Conservation (phyloP, 2,888 invertebrate species). For the Cantharis rustica region DNA sequence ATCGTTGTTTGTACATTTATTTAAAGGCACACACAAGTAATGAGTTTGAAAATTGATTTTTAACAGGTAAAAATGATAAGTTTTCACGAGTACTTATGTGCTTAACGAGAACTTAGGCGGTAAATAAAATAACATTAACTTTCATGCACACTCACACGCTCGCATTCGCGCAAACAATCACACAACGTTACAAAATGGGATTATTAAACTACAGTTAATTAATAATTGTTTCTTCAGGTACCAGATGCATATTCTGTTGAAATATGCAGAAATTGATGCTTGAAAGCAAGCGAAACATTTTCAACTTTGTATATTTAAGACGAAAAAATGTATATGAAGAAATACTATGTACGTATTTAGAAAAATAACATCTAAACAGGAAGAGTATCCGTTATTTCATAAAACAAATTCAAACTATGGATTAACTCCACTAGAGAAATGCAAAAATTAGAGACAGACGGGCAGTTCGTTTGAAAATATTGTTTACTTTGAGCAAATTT, state of each 20-base stretch:
- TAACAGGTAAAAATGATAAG: neutral
- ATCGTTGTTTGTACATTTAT: constrained; percentile 44
- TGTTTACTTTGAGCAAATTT: constrained; percentile 31
- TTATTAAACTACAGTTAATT: neutral
- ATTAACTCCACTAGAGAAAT: neutral
- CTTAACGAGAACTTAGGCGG: neutral
- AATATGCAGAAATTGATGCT: neutral
- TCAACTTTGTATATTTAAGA: neutral
- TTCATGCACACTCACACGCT: neutral
- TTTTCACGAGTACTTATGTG: neutral
- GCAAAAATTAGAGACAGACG: neutral
- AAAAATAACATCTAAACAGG: neutral
- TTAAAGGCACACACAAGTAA: constrained; percentile 46
- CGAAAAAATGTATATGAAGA: neutral
- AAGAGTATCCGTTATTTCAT: neutral
- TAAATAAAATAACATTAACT: neutral
- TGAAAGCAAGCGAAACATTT: neutral
- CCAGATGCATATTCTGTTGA: neutral
- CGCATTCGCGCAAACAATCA: neutral
- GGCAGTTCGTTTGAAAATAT: constrained; percentile 25
- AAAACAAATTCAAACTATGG: neutral
- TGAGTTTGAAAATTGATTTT: neutral
- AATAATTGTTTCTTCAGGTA: neutral
- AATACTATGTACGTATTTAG: neutral
- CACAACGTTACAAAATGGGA: neutral